Conservation (phyloP, 2,797 vertebrate species). For the Trematomus bernacchii region DNA sequence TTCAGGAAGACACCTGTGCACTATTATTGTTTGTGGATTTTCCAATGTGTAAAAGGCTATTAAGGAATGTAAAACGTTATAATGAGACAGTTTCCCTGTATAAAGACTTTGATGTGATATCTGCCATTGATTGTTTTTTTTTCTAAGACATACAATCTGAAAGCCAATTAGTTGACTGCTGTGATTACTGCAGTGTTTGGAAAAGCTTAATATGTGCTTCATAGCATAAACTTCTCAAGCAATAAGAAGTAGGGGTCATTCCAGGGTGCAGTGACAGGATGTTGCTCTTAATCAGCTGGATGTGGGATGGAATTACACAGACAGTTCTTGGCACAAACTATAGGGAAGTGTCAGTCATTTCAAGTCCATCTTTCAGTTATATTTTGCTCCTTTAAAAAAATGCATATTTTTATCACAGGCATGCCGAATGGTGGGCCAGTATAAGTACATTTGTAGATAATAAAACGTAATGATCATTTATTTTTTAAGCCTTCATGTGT, state of each 20-base stretch:
- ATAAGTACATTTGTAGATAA: not conserved
- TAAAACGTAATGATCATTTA: not conserved
- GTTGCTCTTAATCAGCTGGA: constrained; percentile 45
- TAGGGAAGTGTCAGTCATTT: constrained; percentile 12
- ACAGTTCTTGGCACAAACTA: constrained; percentile 38
- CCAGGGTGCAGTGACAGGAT: constrained; percentile 36
- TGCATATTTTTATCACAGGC: not conserved
- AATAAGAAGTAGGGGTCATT: constrained; percentile 15
- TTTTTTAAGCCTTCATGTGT: not conserved
- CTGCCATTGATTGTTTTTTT: constrained; percentile 22
- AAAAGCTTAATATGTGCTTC: not conserved
- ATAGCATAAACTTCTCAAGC: not conserved
- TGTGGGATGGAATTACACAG: constrained; percentile 37
- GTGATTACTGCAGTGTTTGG: not conserved
- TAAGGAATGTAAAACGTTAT: constrained; percentile 4
- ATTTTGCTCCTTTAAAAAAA: not conserved
- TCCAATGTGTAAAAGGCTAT: constrained; percentile 3
- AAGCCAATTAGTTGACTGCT: not conserved
- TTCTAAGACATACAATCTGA: not conserved
- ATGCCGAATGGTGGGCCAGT: not conserved
- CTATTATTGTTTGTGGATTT: not conserved
- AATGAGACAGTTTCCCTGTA: not conserved
- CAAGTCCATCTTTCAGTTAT: constrained; percentile 24
- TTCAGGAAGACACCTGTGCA: not conserved
- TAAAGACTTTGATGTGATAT: constrained; percentile 35